Evolutionary conservation across 2,113 vertebrate species (phyloP).

Genomic region (Erythrocercus mccallii): DNA sequence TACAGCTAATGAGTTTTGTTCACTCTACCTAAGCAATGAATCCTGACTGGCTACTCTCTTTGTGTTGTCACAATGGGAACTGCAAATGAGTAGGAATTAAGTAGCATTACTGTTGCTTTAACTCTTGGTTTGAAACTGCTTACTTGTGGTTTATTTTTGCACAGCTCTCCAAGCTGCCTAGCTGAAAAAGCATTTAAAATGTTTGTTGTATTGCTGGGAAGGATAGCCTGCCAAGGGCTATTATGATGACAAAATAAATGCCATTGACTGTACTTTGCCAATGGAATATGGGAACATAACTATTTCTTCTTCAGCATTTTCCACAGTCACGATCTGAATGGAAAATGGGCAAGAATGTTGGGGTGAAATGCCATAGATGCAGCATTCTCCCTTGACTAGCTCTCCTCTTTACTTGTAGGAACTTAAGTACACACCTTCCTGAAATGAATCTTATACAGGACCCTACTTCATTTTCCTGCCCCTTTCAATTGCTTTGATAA

Average conservation of each 20-base stretch:
- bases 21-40: neutral
- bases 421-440: neutral
- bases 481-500: neutral
- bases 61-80: neutral
- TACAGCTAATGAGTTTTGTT: neutral
- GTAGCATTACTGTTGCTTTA: conserved; percentile 4
- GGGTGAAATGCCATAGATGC: neutral
- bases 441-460: neutral
- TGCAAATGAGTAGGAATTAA: neutral
- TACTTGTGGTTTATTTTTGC: conserved; percentile 29
- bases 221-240: conserved; percentile 28
- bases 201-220: conserved; percentile 13
- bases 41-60: neutral
- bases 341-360: neutral
- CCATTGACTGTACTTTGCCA: neutral
- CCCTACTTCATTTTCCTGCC: neutral
- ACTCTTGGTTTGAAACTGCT: neutral
- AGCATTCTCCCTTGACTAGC: neutral
- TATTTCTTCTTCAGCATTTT: conserved; percentile 8
- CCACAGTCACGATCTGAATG: neutral
- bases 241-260: conserved; percentile 49
- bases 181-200: conserved; percentile 30
- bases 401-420: neutral
- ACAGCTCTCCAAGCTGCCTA: neutral
- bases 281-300: neutral